A percentile compares a stretch with the other conserved stretches of the same genome.
phyloP scores from a whole-genome alignment of 2,888 invertebrate genomes.

The Eristalinus sepulchralis region DNA sequence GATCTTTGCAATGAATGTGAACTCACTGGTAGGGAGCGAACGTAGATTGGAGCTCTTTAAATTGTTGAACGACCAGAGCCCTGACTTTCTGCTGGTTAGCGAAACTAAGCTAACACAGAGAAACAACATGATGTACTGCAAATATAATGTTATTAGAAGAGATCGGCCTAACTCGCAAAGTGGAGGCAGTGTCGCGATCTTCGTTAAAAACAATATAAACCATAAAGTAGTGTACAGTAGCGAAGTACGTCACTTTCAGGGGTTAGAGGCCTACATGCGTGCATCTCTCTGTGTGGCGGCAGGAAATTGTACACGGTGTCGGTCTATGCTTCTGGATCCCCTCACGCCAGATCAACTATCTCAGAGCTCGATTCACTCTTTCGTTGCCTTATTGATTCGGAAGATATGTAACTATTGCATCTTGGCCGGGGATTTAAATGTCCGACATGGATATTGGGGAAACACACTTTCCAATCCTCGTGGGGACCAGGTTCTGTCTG shows the following conservation, averaged over 20 bases:
- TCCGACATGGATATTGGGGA: too few relatives aligned
- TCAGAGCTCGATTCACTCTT: too few relatives aligned
- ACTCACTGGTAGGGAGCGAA: constrained; percentile 23
- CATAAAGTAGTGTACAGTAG: too few relatives aligned
- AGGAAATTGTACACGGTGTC: constrained; percentile 2
- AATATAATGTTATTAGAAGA: background rate
- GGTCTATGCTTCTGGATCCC: constrained; percentile 2
- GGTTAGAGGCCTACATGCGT: background rate
- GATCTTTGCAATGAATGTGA: constrained; percentile 16
- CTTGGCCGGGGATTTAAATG: too few relatives aligned
- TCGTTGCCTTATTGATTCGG: too few relatives aligned
- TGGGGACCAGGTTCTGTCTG: background rate
- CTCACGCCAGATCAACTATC: too few relatives aligned
- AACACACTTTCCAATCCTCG: background rate
- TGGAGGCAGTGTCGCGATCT: background rate
- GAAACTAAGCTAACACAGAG: too few relatives aligned
- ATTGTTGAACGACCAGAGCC: constrained; percentile 12
- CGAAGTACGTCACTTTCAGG: too few relatives aligned
- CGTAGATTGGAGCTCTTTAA: background rate
- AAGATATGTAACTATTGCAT: too few relatives aligned
- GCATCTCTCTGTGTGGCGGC: constrained; percentile 5
- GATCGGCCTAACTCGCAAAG: background rate
- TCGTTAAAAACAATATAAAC: background rate
- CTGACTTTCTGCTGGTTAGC: background rate
- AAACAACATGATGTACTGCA: background rate